Conservation (phyloP, 2,888 invertebrate genomes). For the Ashinkailepas kermadecensis region DNA sequence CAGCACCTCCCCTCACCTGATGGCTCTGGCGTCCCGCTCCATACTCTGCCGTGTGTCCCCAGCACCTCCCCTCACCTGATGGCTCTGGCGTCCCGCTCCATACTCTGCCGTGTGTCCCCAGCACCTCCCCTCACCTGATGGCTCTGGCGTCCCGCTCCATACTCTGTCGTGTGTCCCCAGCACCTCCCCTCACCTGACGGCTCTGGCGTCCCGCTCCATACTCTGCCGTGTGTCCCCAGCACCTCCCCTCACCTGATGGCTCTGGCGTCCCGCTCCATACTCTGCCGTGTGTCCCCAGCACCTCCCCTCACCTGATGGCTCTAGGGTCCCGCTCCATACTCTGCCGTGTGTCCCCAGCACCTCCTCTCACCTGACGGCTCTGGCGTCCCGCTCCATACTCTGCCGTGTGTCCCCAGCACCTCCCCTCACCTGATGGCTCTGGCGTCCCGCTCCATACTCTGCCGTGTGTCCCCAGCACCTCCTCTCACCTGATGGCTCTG, state of each 20-base stretch:
- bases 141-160: slow-evolving; percentile 1
- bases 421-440: no score
- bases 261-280: background rate
- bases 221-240: no score
- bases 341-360: background rate
- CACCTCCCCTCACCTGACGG: no score
- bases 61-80: background rate
- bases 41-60: background rate
- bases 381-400: background rate
- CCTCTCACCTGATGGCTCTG: no score
- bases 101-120: background rate
- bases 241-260: no score
- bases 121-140: background rate
- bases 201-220: no score
- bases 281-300: background rate
- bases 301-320: background rate
- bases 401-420: no score
- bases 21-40: background rate
- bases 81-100: background rate
- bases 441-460: no score
- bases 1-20: no score
- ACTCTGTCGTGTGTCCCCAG: background rate
- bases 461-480: no score
- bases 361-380: background rate
- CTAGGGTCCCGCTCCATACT: background rate